phyloP scores from a whole-genome alignment of 2,888 invertebrate genomes.

The Malthinus seriepunctatus region DNA sequence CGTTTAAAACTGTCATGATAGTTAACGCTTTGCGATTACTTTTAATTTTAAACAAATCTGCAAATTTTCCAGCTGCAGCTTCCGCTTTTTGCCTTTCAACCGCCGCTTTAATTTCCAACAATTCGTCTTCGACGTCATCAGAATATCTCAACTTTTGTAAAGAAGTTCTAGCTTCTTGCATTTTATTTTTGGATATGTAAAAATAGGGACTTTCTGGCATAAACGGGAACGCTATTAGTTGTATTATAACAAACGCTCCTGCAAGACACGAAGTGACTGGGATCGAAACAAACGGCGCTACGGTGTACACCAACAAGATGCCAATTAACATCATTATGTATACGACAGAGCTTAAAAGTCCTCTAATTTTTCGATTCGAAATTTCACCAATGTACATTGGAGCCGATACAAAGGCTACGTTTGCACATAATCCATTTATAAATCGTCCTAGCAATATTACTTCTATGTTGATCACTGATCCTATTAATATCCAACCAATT shows the following conservation, averaged over 20 bases:
- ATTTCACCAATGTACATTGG: constrained; percentile 30
- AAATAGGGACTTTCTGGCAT: constrained; percentile 44
- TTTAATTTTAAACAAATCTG: constrained; percentile 52
- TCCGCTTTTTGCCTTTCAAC: constrained; percentile 48
- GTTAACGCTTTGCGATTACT: constrained; percentile 35
- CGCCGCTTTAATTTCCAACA: constrained; percentile 38
- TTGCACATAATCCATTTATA: constrained; percentile 20
- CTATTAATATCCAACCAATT: neutral
- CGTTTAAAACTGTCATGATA: constrained; percentile 45
- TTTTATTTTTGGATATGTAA: constrained; percentile 47
- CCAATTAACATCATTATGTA: constrained; percentile 28
- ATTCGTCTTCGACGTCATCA: constrained; percentile 55
- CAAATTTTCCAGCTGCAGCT: constrained; percentile 56
- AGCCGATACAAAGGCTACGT: constrained; percentile 26
- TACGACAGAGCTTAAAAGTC: constrained; percentile 22
- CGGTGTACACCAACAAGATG: constrained; percentile 20
- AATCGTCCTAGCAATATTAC: neutral
- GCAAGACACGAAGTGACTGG: constrained; percentile 22
- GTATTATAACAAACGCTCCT: constrained; percentile 12
- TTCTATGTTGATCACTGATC: constrained; percentile 11
- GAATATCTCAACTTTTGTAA: constrained; percentile 62
- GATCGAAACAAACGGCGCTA: constrained; percentile 27
- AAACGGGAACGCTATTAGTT: constrained; percentile 16
- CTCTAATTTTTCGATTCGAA: constrained; percentile 24
- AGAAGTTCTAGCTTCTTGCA: constrained; percentile 55